Conservation (phyloP, 2,888 invertebrate genomes). For the Microplitis manilae region DNA sequence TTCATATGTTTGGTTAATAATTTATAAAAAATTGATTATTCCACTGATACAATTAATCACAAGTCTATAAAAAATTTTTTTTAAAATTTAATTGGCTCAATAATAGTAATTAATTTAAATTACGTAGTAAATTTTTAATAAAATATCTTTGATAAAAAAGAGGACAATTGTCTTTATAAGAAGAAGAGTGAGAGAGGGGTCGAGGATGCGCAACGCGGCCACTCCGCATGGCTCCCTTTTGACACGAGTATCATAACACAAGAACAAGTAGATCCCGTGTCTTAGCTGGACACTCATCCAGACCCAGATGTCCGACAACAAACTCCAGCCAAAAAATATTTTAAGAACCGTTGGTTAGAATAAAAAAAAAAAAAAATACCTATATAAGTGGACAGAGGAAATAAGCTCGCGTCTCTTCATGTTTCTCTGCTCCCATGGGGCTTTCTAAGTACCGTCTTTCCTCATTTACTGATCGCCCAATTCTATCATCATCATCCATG, state of each 20-base stretch:
- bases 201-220: slow-evolving; percentile 71
- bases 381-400: neutral
- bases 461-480: slow-evolving; percentile 48
- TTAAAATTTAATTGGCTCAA: neutral
- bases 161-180: neutral
- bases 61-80: neutral
- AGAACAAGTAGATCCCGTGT: slow-evolving; percentile 54
- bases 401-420: slow-evolving; percentile 44
- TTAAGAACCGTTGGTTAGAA: slow-evolving; percentile 1
- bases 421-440: slow-evolving; percentile 56
- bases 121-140: neutral
- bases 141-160: neutral
- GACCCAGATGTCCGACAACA: neutral
- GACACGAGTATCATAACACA: slow-evolving; percentile 63
- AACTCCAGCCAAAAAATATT: slow-evolving; percentile 10
- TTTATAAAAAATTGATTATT: too few species aligned
- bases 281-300: slow-evolving; percentile 14
- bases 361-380: neutral
- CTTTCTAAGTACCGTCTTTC: slow-evolving; percentile 64
- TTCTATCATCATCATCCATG: slow-evolving; percentile 17
- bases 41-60: too few species aligned
- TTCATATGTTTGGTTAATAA: too few species aligned
- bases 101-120: too few species aligned
- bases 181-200: slow-evolving; percentile 59
- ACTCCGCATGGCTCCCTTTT: slow-evolving; percentile 71